Base-by-base conservation (phyloP, 2,113 vertebrate genomes). In the Hydrochoerus hydrochaeris region DNA sequence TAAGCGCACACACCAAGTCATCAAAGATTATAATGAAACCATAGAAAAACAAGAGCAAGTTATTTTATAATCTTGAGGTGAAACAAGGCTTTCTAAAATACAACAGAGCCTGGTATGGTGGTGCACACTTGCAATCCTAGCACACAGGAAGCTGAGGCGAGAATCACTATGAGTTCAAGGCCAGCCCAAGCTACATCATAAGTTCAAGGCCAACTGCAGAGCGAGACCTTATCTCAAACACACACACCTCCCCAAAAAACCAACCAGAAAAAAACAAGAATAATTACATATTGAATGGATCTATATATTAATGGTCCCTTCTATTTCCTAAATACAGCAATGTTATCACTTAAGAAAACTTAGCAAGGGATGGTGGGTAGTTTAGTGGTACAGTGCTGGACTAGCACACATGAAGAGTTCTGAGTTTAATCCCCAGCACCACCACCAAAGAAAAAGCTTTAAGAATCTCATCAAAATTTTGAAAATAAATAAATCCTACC, bases 401-500 rank as follows among this genome's bases (percentile, higher is more conserved):
- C 58, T 7, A n/a, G 20, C 54, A 67, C 5, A 38, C 46, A 9
- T 41, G n/a, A 65, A 46, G n/a, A 46, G n/a, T 19, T 5, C 58
- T 67, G 28, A 3, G 28, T 93, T 93, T 30, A 65, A 93, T 77
- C 0, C n/a, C 12, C 19, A 80, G 14, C 62, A 80, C 9, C 26
- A 60, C 19, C 19, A 65, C 54, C 54, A 52, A 69, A 22, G 22
- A 22, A 30, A 30, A 54, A 4, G 19, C 24, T 52, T 91, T 75
- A 80, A 95, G 13, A 91, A 78, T 30, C 14, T 85, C 63, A 92
- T 9, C 19, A 87, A 94, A 85, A 52, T 7, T 57, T 46, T 81
- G 19, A 73, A 78, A 88, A n/a, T 28, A 88, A 95, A 89, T 41
- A 94, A 97, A 87, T 52, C 52, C 38, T 69, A 93, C 11, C 44